Percentiles rank a stretch among this genome's conserved stretches.
Evolutionary conservation across 2,888 invertebrate species (phyloP).

Genomic region (Crossocerus cetratus): DNA sequence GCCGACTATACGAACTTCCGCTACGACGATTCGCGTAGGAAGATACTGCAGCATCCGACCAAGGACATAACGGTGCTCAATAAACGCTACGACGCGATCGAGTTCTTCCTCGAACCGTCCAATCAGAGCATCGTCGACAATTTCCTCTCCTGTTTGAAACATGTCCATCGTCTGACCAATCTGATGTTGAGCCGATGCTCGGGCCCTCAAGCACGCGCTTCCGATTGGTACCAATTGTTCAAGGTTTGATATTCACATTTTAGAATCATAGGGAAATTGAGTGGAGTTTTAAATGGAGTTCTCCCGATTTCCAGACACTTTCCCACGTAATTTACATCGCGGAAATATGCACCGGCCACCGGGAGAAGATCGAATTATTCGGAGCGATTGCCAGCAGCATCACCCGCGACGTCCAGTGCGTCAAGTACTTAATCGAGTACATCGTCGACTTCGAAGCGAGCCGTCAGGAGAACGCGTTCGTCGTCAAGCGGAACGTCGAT

Average conservation of each 20-base stretch:
- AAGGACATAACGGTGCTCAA: conserved; percentile 81
- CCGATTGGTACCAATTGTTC: conserved; percentile 67
- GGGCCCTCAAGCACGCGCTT: conserved; percentile 62
- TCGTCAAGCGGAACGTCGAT: conserved; percentile 87
- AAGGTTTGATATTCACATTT: conserved; percentile 48
- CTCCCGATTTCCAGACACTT: conserved; percentile 57
- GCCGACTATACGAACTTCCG: not conserved
- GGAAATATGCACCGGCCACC: conserved; percentile 61
- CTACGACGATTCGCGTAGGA: conserved; percentile 75
- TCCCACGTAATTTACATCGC: conserved; percentile 64
- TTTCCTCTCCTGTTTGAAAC: conserved; percentile 60
- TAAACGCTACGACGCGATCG: conserved; percentile 84
- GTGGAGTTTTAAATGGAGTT: not conserved
- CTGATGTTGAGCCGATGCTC: conserved; percentile 61
- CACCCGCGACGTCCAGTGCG: conserved; percentile 78
- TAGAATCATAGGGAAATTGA: not conserved
- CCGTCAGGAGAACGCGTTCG: conserved; percentile 82
- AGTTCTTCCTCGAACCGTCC: conserved; percentile 82
- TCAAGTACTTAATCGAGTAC: conserved; percentile 84
- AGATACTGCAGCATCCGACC: conserved; percentile 85
- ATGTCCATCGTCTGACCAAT: conserved; percentile 60
- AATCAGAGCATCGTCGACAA: conserved; percentile 82
- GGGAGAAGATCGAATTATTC: conserved; percentile 54
- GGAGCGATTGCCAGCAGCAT: conserved; percentile 71
- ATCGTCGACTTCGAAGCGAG: conserved; percentile 85